Evolutionary conservation across 2,797 vertebrate species (phyloP).

Genomic region (Nyctalus aviator): DNA sequence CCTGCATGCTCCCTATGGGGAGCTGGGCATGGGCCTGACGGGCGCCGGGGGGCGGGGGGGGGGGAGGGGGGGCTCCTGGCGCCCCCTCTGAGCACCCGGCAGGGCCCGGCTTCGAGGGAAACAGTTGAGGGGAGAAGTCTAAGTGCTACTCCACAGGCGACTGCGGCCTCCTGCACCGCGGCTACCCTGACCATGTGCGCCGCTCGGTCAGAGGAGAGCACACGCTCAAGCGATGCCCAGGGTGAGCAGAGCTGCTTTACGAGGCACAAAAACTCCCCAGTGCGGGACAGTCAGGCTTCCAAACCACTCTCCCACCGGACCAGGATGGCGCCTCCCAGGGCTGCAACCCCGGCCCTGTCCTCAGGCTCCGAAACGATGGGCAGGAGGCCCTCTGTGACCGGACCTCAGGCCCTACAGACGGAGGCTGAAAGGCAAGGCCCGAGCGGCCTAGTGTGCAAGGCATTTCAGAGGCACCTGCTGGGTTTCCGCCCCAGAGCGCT

Average conservation of each 20-base stretch:
- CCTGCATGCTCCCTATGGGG: neutral
- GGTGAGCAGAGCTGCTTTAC: neutral
- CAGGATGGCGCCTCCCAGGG: neutral
- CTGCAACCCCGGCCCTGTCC: neutral
- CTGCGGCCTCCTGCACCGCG: neutral
- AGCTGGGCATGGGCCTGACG: neutral
- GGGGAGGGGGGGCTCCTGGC: neutral
- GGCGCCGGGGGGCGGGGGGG: too few relatives aligned
- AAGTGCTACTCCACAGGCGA: neutral
- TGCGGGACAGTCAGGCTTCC: neutral
- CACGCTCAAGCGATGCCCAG: neutral
- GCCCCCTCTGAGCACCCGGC: neutral
- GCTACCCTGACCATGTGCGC: too few relatives aligned
- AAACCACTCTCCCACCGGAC: neutral
- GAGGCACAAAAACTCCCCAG: neutral
- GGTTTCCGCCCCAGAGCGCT: neutral
- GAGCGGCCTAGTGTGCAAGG: neutral
- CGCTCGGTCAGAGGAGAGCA: neutral
- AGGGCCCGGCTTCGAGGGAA: neutral
- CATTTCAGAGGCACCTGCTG: rapidly evolving
- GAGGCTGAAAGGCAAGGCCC: neutral
- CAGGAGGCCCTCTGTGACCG: neutral
- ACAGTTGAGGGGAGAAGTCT: neutral
- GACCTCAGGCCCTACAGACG: neutral
- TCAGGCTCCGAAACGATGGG: neutral